Conservation (phyloP, 2,113 vertebrate genomes). For the Anguilla rostrata region DNA sequence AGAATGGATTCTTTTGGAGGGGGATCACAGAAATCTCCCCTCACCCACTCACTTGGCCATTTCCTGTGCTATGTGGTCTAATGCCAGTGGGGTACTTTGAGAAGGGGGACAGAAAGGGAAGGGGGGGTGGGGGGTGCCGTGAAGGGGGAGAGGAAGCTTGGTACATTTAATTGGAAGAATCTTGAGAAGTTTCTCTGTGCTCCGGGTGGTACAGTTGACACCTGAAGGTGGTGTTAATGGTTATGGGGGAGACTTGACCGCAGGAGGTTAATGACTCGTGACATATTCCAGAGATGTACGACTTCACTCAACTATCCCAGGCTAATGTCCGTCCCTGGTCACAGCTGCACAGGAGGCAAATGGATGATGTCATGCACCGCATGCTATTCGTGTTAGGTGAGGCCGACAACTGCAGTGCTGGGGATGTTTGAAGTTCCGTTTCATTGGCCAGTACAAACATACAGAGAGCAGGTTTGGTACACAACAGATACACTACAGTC, state of each 20-base stretch:
- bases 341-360: neutral
- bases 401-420: too few species aligned
- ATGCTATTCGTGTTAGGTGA: neutral
- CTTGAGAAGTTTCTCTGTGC: neutral
- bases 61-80: too few species aligned
- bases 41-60: neutral
- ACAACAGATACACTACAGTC: too few species aligned
- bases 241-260: neutral
- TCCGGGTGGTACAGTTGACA: neutral
- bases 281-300: neutral
- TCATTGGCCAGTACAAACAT: too few species aligned
- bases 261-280: neutral
- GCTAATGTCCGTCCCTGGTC: neutral
- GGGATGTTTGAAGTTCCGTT: neutral
- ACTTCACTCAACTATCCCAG: neutral
- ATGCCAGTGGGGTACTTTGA: too few species aligned
- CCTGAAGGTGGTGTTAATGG: constrained; percentile 2
- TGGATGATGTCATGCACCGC: neutral
- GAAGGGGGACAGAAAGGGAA: too few species aligned
- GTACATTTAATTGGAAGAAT: neutral
- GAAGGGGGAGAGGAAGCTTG: too few species aligned
- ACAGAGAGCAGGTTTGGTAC: too few species aligned
- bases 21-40: neutral
- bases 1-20: neutral
- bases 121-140: neutral